phyloP scores from a whole-genome alignment of 2,888 invertebrate genomes.

The Merodon equestris region DNA sequence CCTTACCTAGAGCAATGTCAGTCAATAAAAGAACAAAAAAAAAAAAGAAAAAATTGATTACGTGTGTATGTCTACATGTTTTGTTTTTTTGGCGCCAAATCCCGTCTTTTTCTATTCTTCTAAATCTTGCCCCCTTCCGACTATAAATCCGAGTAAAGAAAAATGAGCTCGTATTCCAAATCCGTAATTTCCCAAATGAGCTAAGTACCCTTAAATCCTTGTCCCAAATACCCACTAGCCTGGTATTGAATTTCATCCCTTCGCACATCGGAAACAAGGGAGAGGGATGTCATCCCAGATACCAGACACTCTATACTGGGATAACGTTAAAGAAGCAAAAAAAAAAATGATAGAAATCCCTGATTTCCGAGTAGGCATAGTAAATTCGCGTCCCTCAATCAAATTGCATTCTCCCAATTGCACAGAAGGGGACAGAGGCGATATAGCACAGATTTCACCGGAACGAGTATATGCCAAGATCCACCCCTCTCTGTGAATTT shows the following conservation, averaged over 20 bases:
- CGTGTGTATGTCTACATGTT: background rate
- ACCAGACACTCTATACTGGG: background rate
- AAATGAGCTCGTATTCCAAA: background rate
- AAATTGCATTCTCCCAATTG: constrained; percentile 29
- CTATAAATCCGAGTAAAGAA: no score
- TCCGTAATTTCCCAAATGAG: constrained; percentile 8
- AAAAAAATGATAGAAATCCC: constrained; percentile 31
- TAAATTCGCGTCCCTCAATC: constrained; percentile 31
- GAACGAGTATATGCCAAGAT: constrained; percentile 39
- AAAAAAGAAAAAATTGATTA: background rate
- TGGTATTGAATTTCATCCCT: constrained; percentile 43
- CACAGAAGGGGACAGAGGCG: constrained; percentile 7
- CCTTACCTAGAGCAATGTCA: background rate
- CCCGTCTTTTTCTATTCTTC: no score
- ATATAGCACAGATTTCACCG: constrained; percentile 37
- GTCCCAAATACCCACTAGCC: constrained; percentile 45
- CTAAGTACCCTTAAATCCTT: constrained; percentile 22
- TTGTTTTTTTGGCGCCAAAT: constrained; percentile 13
- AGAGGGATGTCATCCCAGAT: constrained; percentile 36
- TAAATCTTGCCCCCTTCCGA: constrained; percentile 1
- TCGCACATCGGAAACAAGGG: constrained; percentile 3
- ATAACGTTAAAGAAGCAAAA: background rate
- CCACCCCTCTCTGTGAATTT: constrained; percentile 46
- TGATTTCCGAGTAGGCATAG: constrained; percentile 30
- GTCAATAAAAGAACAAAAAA: no score